phyloP scores from a whole-genome alignment of 1,140 invertebrate genomes.

The Penaeus vannamei region DNA sequence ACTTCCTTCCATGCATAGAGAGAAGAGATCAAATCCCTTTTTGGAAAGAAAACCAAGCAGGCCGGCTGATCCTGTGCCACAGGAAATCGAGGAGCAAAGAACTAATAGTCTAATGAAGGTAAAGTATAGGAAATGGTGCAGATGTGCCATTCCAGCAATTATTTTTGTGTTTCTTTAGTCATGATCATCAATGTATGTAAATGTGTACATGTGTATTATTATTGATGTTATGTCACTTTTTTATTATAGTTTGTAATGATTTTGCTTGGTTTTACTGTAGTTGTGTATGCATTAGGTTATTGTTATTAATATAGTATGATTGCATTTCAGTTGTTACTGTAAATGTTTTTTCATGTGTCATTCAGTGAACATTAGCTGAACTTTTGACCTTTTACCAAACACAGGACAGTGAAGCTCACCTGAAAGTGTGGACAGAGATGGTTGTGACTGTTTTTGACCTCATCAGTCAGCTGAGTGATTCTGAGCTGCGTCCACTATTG shows the following conservation, averaged over 20 bases:
- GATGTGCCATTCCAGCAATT: background rate
- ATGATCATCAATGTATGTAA: too few species aligned
- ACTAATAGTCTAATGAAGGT: constrained; percentile 85
- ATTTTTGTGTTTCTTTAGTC: too few species aligned
- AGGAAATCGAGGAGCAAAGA: constrained; percentile 83
- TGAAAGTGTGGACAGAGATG: constrained; percentile 79
- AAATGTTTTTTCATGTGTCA: background rate
- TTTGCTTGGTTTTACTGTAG: too few species aligned
- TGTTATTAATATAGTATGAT: too few species aligned
- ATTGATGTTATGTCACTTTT: too few species aligned
- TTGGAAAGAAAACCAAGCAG: constrained; percentile 48
- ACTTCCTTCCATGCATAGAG: constrained; percentile 71
- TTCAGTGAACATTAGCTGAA: background rate
- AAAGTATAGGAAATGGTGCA: constrained; percentile 63
- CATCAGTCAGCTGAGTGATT: constrained; percentile 76
- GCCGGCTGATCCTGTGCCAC: constrained; percentile 72
- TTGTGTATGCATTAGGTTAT: too few species aligned
- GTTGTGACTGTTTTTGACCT: constrained; percentile 77
- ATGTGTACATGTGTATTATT: too few species aligned
- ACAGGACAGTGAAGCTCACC: constrained; percentile 79
- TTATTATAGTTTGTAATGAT: too few species aligned
- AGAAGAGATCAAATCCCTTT: constrained; percentile 70
- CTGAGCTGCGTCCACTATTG: constrained; percentile 76
- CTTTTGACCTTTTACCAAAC: constrained; percentile 43
- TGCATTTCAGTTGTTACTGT: too few species aligned